Conservation (phyloP, 2,888 invertebrate genomes). For the Eugnorisma glareosa region DNA sequence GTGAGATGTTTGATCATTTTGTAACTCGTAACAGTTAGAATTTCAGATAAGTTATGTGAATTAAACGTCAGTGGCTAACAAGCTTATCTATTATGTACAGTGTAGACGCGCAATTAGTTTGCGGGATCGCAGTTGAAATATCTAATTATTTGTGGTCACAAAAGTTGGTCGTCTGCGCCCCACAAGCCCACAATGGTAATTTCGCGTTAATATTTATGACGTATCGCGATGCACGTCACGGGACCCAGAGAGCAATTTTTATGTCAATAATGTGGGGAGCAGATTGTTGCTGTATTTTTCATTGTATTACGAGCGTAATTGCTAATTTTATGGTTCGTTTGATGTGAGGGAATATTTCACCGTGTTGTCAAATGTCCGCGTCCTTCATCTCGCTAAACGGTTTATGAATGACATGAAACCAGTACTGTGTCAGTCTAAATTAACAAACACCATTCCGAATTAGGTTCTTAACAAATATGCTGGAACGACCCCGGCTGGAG, state of each 20-base stretch:
- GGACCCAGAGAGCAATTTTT: conserved; percentile 50
- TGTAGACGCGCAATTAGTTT: conserved; percentile 52
- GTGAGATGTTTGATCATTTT: conserved; percentile 40
- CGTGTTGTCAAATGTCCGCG: conserved; percentile 7
- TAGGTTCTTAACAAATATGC: background rate
- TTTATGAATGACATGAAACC: conserved; percentile 9
- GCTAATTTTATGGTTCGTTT: conserved; percentile 27
- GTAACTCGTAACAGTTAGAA: conserved; percentile 11
- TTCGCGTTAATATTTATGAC: conserved; percentile 61
- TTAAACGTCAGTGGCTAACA: conserved; percentile 52
- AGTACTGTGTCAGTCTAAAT: background rate
- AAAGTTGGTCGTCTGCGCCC: conserved; percentile 26
- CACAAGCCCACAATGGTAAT: conserved; percentile 46
- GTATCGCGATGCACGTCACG: conserved; percentile 39
- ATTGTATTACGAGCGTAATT: conserved; percentile 33
- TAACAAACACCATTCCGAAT: conserved; percentile 1
- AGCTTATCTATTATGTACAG: conserved; percentile 52
- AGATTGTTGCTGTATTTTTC: conserved; percentile 39
- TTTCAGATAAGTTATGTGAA: conserved; percentile 35
- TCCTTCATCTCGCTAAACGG: conserved; percentile 16
- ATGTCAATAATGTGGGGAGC: conserved; percentile 58
- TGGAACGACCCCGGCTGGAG: background rate
- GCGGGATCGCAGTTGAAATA: conserved; percentile 49
- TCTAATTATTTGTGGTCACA: conserved; percentile 57
- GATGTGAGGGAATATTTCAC: conserved; percentile 12